Conservation (phyloP, 2,888 invertebrate species). For the Tipula helvola region DNA sequence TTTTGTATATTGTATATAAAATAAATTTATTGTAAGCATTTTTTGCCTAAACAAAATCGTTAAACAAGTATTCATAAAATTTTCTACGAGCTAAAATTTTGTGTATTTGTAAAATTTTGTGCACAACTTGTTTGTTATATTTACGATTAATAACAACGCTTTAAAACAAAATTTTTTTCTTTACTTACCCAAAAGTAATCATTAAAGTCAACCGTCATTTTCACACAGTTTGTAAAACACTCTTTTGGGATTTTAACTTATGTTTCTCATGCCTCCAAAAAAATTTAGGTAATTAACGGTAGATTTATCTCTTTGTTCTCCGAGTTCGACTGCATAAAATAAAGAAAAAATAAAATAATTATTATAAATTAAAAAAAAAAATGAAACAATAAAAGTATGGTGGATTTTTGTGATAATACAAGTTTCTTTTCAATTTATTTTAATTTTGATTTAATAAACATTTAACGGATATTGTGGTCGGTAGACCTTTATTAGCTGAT, state of each 20-base stretch:
- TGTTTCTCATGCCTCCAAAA: background rate
- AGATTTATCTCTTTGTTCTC: background rate
- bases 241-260: background rate
- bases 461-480: background rate
- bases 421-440: background rate
- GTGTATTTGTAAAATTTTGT: background rate
- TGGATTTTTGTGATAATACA: background rate
- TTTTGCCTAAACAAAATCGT: background rate
- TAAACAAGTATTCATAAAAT: background rate
- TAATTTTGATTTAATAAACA: background rate
- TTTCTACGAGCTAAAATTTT: background rate
- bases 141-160: too few relatives aligned
- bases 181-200: slow-evolving; percentile 36
- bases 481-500: background rate
- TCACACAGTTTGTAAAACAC: slow-evolving; percentile 15
- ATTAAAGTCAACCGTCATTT: slow-evolving; percentile 37
- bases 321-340: background rate
- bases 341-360: background rate
- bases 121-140: too few relatives aligned
- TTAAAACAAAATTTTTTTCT: background rate
- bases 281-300: background rate
- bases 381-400: background rate
- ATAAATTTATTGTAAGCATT: too few relatives aligned
- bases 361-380: background rate
- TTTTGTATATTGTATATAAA: too few relatives aligned